Percentiles rank a stretch among this genome's conserved stretches.
phyloP scores from a whole-genome alignment of 2,888 invertebrate species.

The Vannuccia rotundouncinata region DNA sequence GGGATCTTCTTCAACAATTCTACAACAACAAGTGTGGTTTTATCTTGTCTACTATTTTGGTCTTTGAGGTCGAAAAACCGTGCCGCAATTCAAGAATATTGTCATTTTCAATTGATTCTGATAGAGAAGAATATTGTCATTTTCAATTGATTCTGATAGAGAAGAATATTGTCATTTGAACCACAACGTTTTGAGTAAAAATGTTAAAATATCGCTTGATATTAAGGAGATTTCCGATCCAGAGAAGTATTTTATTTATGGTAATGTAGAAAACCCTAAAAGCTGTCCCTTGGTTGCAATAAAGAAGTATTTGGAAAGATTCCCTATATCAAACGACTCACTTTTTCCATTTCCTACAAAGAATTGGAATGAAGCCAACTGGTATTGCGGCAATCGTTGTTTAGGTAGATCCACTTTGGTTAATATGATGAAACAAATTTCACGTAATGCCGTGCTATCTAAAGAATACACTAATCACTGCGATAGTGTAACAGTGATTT shows the following conservation, averaged over 20 bases:
- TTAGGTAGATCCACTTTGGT: not conserved
- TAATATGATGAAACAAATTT: not conserved
- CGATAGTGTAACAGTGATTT: not conserved
- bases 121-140: not conserved
- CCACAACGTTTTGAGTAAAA: constrained; percentile 22
- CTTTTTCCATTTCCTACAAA: not conserved
- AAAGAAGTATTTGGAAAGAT: not conserved
- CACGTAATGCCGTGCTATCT: not conserved
- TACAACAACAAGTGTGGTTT: constrained; percentile 27
- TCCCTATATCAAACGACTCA: not conserved
- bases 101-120: too few species aligned
- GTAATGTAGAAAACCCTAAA: not conserved
- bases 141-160: not conserved
- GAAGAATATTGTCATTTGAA: constrained; percentile 6
- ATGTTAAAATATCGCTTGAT: constrained; percentile 10
- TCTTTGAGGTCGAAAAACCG: not conserved
- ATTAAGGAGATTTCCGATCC: constrained; percentile 20
- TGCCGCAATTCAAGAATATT: not conserved
- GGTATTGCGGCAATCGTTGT: not conserved
- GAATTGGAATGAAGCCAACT: not conserved
- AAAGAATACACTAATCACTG: not conserved
- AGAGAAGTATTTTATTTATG: constrained; percentile 20
- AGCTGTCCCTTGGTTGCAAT: not conserved
- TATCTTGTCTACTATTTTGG: constrained; percentile 3
- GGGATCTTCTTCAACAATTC: constrained; percentile 19